A percentile compares a stretch with the other conserved stretches of the same genome.
These are phyloP conservation scores for Spodoptera litura DNA, from an alignment of 1,140 invertebrate genomes.

Conservation along the genomic window DNA sequence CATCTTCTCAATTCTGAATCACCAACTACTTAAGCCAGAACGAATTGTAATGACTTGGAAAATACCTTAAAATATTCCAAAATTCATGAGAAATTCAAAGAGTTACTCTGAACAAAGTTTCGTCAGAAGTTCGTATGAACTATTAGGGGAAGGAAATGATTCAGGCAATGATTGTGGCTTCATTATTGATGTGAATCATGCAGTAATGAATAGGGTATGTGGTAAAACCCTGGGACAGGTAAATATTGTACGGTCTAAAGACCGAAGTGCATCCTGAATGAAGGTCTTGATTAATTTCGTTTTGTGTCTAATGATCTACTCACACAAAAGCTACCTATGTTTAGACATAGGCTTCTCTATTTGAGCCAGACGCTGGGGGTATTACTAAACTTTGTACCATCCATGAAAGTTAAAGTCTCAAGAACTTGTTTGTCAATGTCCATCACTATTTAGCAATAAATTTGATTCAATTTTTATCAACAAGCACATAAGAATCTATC, in stretches of 20 bases:
- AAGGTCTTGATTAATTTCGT: too few relatives aligned
- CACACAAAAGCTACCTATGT: too few relatives aligned
- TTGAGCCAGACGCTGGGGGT: too few relatives aligned
- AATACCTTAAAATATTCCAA: slow-evolving; percentile 22
- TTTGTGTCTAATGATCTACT: too few relatives aligned
- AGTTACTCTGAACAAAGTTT: slow-evolving; percentile 41
- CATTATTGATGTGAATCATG: slow-evolving; percentile 53
- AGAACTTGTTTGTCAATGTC: too few relatives aligned
- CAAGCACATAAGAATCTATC: too few relatives aligned
- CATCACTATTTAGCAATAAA: too few relatives aligned
- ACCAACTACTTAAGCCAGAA: slow-evolving; percentile 21
- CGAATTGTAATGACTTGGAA: slow-evolving; percentile 26
- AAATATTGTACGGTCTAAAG: neutral
- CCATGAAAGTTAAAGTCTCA: too few relatives aligned
- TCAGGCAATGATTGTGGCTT: slow-evolving; percentile 51
- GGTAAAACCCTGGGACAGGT: slow-evolving; percentile 40
- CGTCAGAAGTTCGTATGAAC: slow-evolving; percentile 43
- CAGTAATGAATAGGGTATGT: slow-evolving; percentile 32
- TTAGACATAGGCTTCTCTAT: too few relatives aligned
- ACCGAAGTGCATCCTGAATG: neutral
- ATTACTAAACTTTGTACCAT: too few relatives aligned
- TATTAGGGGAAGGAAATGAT: slow-evolving; percentile 51
- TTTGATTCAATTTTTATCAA: too few relatives aligned
- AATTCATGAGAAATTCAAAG: slow-evolving; percentile 16
- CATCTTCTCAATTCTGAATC: slow-evolving; percentile 1